Conservation (phyloP, 2,888 invertebrate genomes). For the Beris morrisii region DNA sequence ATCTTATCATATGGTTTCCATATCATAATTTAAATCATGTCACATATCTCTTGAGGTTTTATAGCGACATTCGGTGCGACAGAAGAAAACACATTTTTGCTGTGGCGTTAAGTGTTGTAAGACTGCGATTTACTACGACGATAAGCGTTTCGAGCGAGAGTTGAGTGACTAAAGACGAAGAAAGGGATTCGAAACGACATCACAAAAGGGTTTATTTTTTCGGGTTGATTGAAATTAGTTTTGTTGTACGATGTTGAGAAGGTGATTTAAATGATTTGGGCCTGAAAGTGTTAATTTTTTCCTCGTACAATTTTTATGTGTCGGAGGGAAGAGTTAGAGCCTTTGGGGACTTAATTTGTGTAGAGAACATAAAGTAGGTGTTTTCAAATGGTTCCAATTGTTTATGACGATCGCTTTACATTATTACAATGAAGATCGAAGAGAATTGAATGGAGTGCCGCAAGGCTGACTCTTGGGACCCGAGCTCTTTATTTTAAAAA, state of each 20-base stretch:
- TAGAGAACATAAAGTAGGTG: no score
- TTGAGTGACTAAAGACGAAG: constrained; percentile 6
- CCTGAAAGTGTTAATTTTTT: not conserved
- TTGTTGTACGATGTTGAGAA: constrained; percentile 7
- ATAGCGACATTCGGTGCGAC: constrained; percentile 31
- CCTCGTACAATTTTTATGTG: no score
- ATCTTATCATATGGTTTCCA: constrained; percentile 37
- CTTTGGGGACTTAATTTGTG: no score
- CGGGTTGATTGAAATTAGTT: constrained; percentile 16
- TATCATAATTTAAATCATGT: constrained; percentile 40
- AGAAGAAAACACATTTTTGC: constrained; percentile 13
- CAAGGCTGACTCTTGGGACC: no score
- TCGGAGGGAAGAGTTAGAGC: no score
- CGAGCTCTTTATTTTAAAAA: no score
- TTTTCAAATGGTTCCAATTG: no score
- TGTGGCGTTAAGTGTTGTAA: constrained; percentile 31
- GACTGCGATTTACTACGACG: constrained; percentile 22
- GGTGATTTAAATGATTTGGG: constrained; percentile 8
- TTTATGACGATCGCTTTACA: no score
- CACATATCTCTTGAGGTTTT: constrained; percentile 35
- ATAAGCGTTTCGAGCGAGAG: constrained; percentile 18
- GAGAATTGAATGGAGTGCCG: no score
- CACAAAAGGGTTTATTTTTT: not conserved
- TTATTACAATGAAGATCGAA: no score
- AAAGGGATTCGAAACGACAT: constrained; percentile 7